These are phyloP conservation scores for Coecobrya sp. DNA, from an alignment of 2,888 invertebrate genomes.

Conservation along the genomic window DNA sequence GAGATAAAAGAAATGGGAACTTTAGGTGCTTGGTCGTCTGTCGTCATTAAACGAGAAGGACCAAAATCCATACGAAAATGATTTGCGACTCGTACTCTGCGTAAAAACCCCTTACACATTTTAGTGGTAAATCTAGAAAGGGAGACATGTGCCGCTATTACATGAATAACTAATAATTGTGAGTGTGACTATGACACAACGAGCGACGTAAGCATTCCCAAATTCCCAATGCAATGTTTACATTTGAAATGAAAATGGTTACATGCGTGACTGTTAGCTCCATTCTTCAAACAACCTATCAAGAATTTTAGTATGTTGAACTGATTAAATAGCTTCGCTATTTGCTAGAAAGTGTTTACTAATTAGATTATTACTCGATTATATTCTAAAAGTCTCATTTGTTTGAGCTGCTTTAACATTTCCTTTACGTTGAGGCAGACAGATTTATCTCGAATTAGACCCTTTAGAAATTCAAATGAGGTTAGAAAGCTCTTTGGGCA, in stretches of 20 bases:
- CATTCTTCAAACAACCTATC: background rate
- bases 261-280: background rate
- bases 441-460: background rate
- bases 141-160: too few relatives aligned
- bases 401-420: background rate
- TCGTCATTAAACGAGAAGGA: background rate
- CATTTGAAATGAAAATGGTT: background rate
- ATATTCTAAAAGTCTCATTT: conserved; percentile 23
- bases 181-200: too few relatives aligned
- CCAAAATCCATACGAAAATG: too few relatives aligned
- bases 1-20: too few relatives aligned
- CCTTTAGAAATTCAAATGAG: conserved; percentile 1
- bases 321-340: conserved; percentile 8
- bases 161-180: too few relatives aligned
- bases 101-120: too few relatives aligned
- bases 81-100: too few relatives aligned
- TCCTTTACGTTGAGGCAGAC: background rate
- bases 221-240: background rate
- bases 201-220: background rate
- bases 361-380: conserved; percentile 29
- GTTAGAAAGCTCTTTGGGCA: background rate
- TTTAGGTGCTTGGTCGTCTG: background rate
- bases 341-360: conserved; percentile 35
- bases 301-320: background rate
- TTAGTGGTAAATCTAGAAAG: background rate